Evolutionary conservation across 2,888 invertebrate species (phyloP).

Genomic region (Drosophila histrio): DNA sequence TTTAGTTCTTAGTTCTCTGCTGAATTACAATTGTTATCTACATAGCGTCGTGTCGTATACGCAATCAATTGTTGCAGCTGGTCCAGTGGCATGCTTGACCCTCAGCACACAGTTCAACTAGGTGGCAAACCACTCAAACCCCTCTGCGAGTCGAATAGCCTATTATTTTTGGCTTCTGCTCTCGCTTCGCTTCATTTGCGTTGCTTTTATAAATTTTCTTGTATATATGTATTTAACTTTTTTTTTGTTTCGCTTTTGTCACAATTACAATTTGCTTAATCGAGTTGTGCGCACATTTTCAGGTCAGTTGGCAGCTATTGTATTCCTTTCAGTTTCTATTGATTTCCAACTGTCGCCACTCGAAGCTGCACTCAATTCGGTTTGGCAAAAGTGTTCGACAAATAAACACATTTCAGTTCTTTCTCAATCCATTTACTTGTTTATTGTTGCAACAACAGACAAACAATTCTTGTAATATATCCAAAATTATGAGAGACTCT

Average conservation of each 20-base stretch:
- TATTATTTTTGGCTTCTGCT: slow-evolving; percentile 57
- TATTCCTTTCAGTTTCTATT: slow-evolving; percentile 43
- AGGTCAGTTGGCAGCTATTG: slow-evolving; percentile 74
- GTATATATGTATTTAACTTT: slow-evolving; percentile 12
- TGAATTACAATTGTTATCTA: slow-evolving; percentile 51
- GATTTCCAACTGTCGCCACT: slow-evolving; percentile 57
- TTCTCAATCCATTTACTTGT: slow-evolving; percentile 34
- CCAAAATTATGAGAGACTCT: slow-evolving; percentile 35
- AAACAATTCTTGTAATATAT: slow-evolving; percentile 31
- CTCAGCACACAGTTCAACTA: slow-evolving; percentile 26
- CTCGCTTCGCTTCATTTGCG: slow-evolving; percentile 46
- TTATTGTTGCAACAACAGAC: slow-evolving; percentile 20
- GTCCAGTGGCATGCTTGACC: slow-evolving; percentile 44
- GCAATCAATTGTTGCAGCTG: slow-evolving; percentile 75
- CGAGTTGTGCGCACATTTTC: slow-evolving; percentile 70
- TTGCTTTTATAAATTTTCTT: slow-evolving; percentile 26
- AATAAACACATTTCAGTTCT: slow-evolving; percentile 45
- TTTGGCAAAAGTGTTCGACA: slow-evolving; percentile 38
- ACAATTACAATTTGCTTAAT: slow-evolving; percentile 75
- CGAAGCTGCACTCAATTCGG: slow-evolving; percentile 14
- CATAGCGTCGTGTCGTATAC: slow-evolving; percentile 64
- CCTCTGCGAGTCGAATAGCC: slow-evolving; percentile 18
- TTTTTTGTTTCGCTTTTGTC: slow-evolving; percentile 38
- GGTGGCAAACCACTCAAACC: slow-evolving; percentile 15
- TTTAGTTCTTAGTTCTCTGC: slow-evolving; percentile 12